Base-by-base conservation (phyloP, 2,888 invertebrate genomes). In the Drosophila nr. medialis region DNA sequence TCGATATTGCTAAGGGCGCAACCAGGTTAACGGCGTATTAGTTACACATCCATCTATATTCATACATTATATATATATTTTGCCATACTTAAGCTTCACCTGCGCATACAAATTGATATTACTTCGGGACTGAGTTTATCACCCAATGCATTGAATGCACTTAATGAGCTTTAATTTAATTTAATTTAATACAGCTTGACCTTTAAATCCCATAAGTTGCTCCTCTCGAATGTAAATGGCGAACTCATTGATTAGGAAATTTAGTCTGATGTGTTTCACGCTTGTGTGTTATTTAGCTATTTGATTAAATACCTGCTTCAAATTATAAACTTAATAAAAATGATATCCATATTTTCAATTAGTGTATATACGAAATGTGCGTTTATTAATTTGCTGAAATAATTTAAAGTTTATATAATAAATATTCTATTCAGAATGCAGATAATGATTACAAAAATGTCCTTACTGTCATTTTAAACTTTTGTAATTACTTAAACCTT, bases 1-100 rank as follows among this genome's bases (percentile, higher is more conserved):
- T 78, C 65, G 53, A 74, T 64, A 56, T 61, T 38, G 34, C 36
- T 38, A 13, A 36, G 54, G 68, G 34, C 58, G 42, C 38, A 18
- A 49, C 13, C 45, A 11, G 21, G 40, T n/a, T 30, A 61, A 42
- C 13, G 15, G 27, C 51, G 18, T 24, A 40, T 11, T 8, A 15
- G 45, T 24, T 15, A 55, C 27, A 55, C 13, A 38, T 38, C 8
- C 11, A 42, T n/a, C 11, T 30, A 36, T 27, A 21, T 18, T 5
- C 11, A 48, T 30, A 8, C 24, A 4, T 5, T 13, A 13, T 2
- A 34, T 38, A 38, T 13, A 27, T 27, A 21, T 21, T 29, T 34
- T 10, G 8, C n/a, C 50, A 64, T 30, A 53, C 48, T 30, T 49
- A 29, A 11, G 24, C 36, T 30, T 11, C 40, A 48, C 48, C 21